phyloP scores from a whole-genome alignment of 2,888 invertebrate genomes.

The Dryadula phaetusa region DNA sequence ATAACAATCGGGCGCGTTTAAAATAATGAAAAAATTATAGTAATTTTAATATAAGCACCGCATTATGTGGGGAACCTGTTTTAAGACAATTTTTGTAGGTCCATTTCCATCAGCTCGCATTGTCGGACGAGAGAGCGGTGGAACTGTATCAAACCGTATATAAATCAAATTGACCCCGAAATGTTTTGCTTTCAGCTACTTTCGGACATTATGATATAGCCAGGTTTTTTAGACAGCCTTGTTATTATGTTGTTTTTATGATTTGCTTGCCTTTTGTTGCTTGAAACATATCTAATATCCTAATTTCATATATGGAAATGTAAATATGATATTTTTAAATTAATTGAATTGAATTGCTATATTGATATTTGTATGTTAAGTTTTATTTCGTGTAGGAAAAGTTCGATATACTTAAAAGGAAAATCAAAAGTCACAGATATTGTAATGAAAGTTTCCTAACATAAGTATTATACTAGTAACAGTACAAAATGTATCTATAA shows the following conservation, averaged over 20 bases:
- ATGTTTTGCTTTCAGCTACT: conserved; percentile 75
- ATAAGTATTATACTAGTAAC: too few relatives aligned
- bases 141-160: conserved; percentile 78
- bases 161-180: conserved; percentile 80
- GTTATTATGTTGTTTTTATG: not conserved
- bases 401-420: too few relatives aligned
- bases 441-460: too few relatives aligned
- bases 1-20: conserved; percentile 32
- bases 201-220: conserved; percentile 65
- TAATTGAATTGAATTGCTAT: too few relatives aligned
- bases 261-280: too few relatives aligned
- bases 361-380: too few relatives aligned
- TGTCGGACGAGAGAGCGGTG: conserved; percentile 49
- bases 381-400: too few relatives aligned
- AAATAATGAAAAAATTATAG: conserved; percentile 36
- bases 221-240: not conserved
- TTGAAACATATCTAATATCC: too few relatives aligned
- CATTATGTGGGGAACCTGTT: conserved; percentile 33
- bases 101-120: conserved; percentile 42
- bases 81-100: conserved; percentile 32
- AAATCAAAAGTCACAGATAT: too few relatives aligned
- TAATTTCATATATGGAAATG: too few relatives aligned
- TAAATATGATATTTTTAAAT: too few relatives aligned
- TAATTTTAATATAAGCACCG: conserved; percentile 37
- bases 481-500: too few relatives aligned